Conservation (phyloP, 2,113 vertebrate genomes). For the Hypanus sabinus region DNA sequence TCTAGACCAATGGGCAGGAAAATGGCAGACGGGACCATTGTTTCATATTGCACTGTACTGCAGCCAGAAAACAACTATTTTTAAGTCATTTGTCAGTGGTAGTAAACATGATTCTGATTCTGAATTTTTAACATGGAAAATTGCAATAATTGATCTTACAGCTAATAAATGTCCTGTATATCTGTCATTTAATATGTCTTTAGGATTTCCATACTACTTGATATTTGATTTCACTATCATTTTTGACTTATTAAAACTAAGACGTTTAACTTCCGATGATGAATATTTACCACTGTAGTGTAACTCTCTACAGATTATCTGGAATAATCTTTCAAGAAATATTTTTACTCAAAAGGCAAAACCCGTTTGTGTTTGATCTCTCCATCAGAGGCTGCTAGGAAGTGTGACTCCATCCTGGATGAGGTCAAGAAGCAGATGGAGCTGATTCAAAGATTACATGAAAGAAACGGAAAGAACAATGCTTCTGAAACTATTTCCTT, state of each 20-base stretch:
- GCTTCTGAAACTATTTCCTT: constrained; percentile 28
- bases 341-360: constrained; percentile 27
- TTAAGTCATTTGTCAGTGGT: too few relatives aligned
- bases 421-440: constrained; percentile 24
- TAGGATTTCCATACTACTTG: not conserved
- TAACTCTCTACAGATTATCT: constrained; percentile 10
- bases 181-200: not conserved
- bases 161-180: not conserved
- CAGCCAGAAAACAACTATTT: too few relatives aligned
- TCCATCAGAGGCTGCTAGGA: constrained; percentile 10
- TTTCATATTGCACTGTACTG: too few relatives aligned
- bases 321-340: constrained; percentile 22
- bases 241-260: not conserved
- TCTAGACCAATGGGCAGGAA: too few relatives aligned
- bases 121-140: not conserved
- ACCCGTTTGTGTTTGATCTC: constrained; percentile 9
- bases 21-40: too few relatives aligned
- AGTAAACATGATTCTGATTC: too few relatives aligned
- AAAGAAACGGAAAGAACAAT: constrained; percentile 33
- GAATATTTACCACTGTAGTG: not conserved
- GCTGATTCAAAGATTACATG: constrained; percentile 31
- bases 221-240: not conserved
- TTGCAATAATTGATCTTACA: not conserved
- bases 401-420: constrained; percentile 25
- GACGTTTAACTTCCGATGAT: not conserved